These are phyloP conservation scores for Chelonoidis abingdonii DNA, from an alignment of 2,113 vertebrate species.

Conservation along the genomic window DNA sequence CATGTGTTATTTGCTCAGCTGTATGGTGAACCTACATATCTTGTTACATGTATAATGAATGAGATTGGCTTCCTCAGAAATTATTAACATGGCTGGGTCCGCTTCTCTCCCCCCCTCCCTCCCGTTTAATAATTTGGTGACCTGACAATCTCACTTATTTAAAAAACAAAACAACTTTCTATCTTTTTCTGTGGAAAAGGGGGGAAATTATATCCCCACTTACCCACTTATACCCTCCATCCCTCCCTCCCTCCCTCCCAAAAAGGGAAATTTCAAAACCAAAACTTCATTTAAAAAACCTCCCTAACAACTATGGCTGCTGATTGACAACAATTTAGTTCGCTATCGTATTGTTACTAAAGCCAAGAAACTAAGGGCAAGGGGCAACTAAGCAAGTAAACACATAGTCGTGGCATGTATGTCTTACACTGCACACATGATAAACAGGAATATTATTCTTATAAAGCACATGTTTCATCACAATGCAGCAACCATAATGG, in stretches of 20 bases:
- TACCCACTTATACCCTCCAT: background rate
- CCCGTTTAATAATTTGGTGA: background rate
- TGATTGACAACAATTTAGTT: background rate
- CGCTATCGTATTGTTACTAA: background rate
- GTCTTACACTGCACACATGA: background rate
- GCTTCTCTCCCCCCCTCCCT: background rate
- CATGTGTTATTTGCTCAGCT: background rate
- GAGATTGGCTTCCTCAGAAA: background rate
- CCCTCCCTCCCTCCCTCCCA: background rate
- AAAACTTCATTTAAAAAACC: background rate
- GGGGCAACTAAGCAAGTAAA: background rate
- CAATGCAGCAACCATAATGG: constrained; percentile 7
- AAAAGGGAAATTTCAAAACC: background rate
- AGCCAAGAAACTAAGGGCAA: background rate
- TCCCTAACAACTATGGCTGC: background rate
- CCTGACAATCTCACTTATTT: background rate
- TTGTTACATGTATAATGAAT: background rate
- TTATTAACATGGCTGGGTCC: background rate
- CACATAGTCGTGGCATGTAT: background rate
- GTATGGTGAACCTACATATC: background rate
- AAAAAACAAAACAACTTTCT: background rate
- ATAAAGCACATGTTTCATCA: constrained; percentile 13
- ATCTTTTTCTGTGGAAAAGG: background rate
- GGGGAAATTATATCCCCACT: background rate
- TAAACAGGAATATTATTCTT: constrained; percentile 2